Evolutionary conservation across 2,113 vertebrate species (phyloP).

Genomic region (Paradisaea rubra): DNA sequence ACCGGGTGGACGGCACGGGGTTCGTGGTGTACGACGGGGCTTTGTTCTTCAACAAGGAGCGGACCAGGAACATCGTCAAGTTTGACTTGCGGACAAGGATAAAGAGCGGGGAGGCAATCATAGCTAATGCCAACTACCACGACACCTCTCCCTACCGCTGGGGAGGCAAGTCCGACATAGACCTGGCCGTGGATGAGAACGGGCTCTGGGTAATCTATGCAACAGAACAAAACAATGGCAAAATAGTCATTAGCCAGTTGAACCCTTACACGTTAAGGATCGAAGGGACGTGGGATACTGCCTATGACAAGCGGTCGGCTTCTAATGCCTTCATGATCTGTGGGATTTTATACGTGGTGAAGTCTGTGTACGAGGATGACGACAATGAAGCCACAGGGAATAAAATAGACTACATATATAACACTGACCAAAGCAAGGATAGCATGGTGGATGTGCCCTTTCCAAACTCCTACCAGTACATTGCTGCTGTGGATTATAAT

Average conservation of each 20-base stretch:
- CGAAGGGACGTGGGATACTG: slow-evolving; percentile 96
- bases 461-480: slow-evolving; percentile 98
- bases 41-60: slow-evolving; percentile 97
- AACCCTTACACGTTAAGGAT: slow-evolving; percentile 95
- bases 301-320: slow-evolving; percentile 95
- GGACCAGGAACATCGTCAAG: slow-evolving; percentile 97
- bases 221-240: slow-evolving; percentile 97
- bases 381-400: slow-evolving; percentile 98
- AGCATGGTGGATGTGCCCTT: slow-evolving; percentile 92
- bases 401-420: slow-evolving; percentile 98
- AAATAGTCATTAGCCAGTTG: slow-evolving; percentile 94
- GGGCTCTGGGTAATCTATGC: slow-evolving; percentile 99
- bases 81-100: slow-evolving; percentile 95
- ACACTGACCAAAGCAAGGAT: slow-evolving; percentile 94
- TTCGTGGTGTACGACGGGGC: slow-evolving; percentile 97
- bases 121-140: slow-evolving; percentile 96
- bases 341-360: slow-evolving; percentile 95
- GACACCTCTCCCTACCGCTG: slow-evolving; percentile 97
- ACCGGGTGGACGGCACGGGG: slow-evolving; percentile 93
- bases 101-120: slow-evolving; percentile 97
- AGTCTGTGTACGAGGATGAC: slow-evolving; percentile 95
- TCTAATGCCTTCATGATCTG: slow-evolving; percentile 99
- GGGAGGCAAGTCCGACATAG: slow-evolving; percentile 98
- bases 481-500: slow-evolving; percentile 99
- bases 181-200: slow-evolving; percentile 95